A percentile compares a stretch with the other conserved stretches of the same genome.
Conservation (phyloP, 2,888 invertebrate genomes). For the Cephus rjabovi region DNA sequence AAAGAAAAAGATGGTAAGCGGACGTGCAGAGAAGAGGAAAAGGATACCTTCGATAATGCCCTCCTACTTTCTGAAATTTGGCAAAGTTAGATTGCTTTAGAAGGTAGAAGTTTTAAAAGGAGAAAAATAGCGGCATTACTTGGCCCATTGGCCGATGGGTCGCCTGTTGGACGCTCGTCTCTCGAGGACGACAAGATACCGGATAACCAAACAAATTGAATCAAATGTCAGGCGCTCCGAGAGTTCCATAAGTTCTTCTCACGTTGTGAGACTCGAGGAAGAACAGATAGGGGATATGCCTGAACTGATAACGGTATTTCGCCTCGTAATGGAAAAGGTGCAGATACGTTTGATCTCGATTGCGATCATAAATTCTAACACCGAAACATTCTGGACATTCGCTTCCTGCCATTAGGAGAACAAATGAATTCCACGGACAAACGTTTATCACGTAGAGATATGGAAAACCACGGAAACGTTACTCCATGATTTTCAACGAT, state of each 20-base stretch:
- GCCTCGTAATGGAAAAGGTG: neutral
- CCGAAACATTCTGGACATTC: constrained; percentile 29
- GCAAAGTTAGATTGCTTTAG: constrained; percentile 35
- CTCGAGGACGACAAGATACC: constrained; percentile 2
- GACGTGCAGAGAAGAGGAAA: neutral
- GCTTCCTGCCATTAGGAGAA: constrained; percentile 43
- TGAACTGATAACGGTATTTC: neutral
- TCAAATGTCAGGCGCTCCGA: neutral
- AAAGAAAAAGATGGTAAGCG: neutral
- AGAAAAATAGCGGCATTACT: constrained; percentile 26
- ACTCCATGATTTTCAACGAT: constrained; percentile 52
- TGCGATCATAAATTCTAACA: too few species aligned
- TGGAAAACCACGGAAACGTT: constrained; percentile 45
- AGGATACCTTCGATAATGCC: constrained; percentile 27
- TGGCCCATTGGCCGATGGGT: constrained; percentile 21
- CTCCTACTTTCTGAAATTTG: constrained; percentile 22
- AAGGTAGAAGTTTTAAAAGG: constrained; percentile 29
- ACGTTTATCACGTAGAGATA: constrained; percentile 48
- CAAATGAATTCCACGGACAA: constrained; percentile 50
- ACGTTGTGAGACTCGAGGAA: too few species aligned
- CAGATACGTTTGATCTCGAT: constrained; percentile 1
- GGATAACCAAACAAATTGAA: constrained; percentile 24
- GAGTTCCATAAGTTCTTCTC: too few species aligned
- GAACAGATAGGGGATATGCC: neutral
- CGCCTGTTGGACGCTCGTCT: constrained; percentile 15